A percentile compares a stretch with the other conserved stretches of the same genome.
Conservation (phyloP, 2,797 vertebrate genomes). For the Cercopithecus diana region DNA sequence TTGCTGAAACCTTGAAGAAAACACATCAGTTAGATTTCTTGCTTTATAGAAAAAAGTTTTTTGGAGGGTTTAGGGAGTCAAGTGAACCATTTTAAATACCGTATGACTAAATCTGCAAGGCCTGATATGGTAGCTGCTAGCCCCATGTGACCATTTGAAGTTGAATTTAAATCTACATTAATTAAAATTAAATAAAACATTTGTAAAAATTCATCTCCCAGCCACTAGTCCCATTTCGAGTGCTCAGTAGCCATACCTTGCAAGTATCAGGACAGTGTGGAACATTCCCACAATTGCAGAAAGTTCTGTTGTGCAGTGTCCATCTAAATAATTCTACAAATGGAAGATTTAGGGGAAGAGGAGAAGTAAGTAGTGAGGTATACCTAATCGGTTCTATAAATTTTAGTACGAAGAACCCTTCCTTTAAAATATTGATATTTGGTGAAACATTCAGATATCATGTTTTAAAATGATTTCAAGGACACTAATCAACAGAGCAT, state of each 20-base stretch:
- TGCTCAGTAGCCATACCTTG: background rate
- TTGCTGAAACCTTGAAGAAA: background rate
- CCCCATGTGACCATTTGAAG: background rate
- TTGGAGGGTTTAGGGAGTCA: rapidly evolving
- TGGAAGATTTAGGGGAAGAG: background rate
- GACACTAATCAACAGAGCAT: background rate
- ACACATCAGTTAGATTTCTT: background rate
- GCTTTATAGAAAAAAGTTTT: background rate
- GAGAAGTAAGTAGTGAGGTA: background rate
- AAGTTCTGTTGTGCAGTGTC: background rate
- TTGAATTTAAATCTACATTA: background rate
- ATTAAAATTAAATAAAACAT: background rate
- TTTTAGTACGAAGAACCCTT: background rate
- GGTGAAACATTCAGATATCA: background rate
- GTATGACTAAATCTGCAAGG: background rate
- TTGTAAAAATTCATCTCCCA: background rate
- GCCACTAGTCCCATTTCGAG: background rate
- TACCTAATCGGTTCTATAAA: background rate
- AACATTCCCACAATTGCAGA: background rate
- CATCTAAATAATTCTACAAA: background rate
- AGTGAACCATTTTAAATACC: background rate
- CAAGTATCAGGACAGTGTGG: background rate
- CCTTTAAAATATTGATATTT: background rate
- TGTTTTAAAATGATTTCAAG: background rate
- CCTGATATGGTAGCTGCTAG: background rate